phyloP scores from a whole-genome alignment of 2,797 vertebrate genomes.

The Poeciliopsis turneri region DNA sequence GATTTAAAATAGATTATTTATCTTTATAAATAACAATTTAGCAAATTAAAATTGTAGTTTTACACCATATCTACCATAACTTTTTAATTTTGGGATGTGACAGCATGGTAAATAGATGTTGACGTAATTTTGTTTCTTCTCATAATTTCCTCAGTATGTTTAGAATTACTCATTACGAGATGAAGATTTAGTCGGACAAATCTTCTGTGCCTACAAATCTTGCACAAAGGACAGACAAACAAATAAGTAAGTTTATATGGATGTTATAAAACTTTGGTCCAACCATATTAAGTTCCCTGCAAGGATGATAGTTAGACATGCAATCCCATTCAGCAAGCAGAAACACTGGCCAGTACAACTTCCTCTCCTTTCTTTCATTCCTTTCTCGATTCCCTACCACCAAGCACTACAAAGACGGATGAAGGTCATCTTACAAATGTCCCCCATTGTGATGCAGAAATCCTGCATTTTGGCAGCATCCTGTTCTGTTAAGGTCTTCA shows the following conservation, averaged over 20 bases:
- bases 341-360: constrained; percentile 51
- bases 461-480: constrained; percentile 66
- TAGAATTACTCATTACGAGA: neutral
- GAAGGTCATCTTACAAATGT: constrained; percentile 77
- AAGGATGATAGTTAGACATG: constrained; percentile 46
- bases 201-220: neutral
- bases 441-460: constrained; percentile 67
- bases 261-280: constrained; percentile 29
- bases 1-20: neutral
- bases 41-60: neutral
- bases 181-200: neutral
- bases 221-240: neutral
- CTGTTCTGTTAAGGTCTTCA: constrained; percentile 68
- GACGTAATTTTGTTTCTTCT: neutral
- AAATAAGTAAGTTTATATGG: neutral
- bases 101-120: constrained; percentile 42
- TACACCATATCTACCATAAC: neutral
- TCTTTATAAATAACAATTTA: neutral
- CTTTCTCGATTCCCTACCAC: constrained; percentile 60
- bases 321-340: constrained; percentile 44
- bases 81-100: constrained; percentile 56
- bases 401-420: constrained; percentile 71
- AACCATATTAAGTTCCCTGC: constrained; percentile 10
- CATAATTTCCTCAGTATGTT: neutral
- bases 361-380: constrained; percentile 71